Percentiles rank a stretch among this genome's conserved stretches.
These are phyloP conservation scores for Cheumatopsyche charites DNA, from an alignment of 1,140 invertebrate genomes.

Conservation along the genomic window DNA sequence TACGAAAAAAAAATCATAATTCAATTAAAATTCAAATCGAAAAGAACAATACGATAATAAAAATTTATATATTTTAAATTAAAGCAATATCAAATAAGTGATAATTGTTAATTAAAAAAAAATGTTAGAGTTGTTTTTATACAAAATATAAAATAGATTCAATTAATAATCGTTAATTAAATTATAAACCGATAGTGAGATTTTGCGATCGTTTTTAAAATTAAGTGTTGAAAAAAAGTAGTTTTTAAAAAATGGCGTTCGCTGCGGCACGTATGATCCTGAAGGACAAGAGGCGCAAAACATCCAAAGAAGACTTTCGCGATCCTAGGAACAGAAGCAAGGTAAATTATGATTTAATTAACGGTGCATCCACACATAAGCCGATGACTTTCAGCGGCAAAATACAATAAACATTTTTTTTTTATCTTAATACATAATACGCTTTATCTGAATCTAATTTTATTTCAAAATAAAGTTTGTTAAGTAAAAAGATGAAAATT, in stretches of 20 bases:
- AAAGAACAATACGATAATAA: no score
- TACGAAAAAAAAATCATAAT: neutral
- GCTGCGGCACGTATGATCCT: constrained; percentile 82
- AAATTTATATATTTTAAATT: neutral
- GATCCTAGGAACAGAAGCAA: constrained; percentile 76
- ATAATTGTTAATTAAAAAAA: constrained; percentile 18
- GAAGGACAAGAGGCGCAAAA: constrained; percentile 78
- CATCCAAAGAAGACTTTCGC: constrained; percentile 77
- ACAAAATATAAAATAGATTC: constrained; percentile 22
- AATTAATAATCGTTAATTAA: constrained; percentile 34
- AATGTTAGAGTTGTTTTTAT: constrained; percentile 33
- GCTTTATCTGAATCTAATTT: no score
- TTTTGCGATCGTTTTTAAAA: constrained; percentile 27
- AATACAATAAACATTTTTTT: no score
- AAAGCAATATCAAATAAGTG: constrained; percentile 9
- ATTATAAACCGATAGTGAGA: constrained; percentile 33
- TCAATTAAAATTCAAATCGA: neutral
- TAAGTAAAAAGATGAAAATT: no score
- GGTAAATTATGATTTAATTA: constrained; percentile 62
- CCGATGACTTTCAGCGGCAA: no score
- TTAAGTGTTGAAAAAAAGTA: constrained; percentile 5
- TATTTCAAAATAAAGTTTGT: no score
- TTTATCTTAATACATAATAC: no score
- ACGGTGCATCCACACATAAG: neutral
- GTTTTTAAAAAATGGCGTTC: constrained; percentile 71